Evolutionary conservation across 2,888 invertebrate species (phyloP).

Genomic region (Tipula helvola): DNA sequence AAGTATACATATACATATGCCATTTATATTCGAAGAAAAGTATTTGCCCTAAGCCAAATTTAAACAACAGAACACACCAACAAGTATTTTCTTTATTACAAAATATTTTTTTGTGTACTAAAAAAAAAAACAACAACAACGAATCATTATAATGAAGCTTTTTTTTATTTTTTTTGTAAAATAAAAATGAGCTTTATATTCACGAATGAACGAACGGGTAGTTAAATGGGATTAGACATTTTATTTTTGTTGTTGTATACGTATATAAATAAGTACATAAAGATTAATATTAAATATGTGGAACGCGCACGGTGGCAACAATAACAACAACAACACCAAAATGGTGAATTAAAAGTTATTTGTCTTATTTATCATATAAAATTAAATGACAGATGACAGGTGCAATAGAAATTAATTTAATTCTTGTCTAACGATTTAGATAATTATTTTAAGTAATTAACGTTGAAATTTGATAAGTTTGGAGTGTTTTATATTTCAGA

Average conservation of each 20-base stretch:
- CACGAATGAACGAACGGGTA: not conserved
- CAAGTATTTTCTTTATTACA: not conserved
- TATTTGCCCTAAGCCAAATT: not conserved
- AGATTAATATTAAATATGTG: not conserved
- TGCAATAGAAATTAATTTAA: not conserved
- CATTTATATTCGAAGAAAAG: not conserved
- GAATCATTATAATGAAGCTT: too few species aligned
- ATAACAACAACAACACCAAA: not conserved
- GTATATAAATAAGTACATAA: not conserved
- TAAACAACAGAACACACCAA: not conserved
- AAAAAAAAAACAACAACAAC: too few species aligned
- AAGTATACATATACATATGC: not conserved
- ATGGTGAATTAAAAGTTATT: not conserved
- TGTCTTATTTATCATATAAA: not conserved
- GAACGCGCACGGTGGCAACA: not conserved
- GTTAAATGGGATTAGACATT: not conserved
- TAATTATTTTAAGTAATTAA: too few species aligned
- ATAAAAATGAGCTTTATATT: not conserved
- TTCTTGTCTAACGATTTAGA: not conserved
- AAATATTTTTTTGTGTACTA: not conserved
- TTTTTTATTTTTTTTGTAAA: not conserved
- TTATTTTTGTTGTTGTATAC: not conserved
- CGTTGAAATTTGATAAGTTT: too few species aligned
- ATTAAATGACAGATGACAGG: not conserved
- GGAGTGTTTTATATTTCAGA: too few species aligned